Percentiles rank a stretch among this genome's conserved stretches.
Conservation (phyloP, 2,797 vertebrate species). For the Onychomys leucogaster region DNA sequence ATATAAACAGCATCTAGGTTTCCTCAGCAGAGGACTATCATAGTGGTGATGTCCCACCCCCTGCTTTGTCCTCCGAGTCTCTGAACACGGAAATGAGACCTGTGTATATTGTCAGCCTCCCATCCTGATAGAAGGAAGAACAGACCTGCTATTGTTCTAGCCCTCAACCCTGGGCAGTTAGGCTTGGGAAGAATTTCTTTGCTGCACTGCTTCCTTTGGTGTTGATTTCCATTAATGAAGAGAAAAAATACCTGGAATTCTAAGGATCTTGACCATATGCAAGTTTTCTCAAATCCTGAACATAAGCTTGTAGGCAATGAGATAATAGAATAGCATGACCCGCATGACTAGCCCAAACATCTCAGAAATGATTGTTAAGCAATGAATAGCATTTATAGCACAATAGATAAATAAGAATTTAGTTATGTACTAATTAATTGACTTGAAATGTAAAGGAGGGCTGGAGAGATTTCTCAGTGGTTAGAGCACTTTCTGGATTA, state of each 20-base stretch:
- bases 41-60: background rate
- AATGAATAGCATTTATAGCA: background rate
- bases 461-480: too few species aligned
- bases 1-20: background rate
- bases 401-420: background rate
- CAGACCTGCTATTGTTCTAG: background rate
- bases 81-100: slow-evolving; percentile 53
- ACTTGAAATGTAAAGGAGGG: background rate
- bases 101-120: background rate
- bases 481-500: background rate
- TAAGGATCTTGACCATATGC: background rate
- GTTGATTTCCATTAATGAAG: slow-evolving; percentile 21
- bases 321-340: background rate
- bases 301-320: background rate
- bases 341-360: background rate
- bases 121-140: slow-evolving; percentile 54
- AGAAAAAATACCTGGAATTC: background rate
- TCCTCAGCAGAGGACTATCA: slow-evolving; percentile 5
- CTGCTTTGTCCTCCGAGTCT: background rate
- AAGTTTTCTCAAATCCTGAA: slow-evolving; percentile 2
- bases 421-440: background rate
- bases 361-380: background rate
- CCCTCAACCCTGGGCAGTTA: slow-evolving; percentile 17
- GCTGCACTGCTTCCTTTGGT: background rate
- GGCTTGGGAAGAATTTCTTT: background rate